Percentiles rank a stretch among this genome's conserved stretches.
These are phyloP conservation scores for Petrocephalus zakoni DNA, from an alignment of 2,113 vertebrate species.

Conservation along the genomic window DNA sequence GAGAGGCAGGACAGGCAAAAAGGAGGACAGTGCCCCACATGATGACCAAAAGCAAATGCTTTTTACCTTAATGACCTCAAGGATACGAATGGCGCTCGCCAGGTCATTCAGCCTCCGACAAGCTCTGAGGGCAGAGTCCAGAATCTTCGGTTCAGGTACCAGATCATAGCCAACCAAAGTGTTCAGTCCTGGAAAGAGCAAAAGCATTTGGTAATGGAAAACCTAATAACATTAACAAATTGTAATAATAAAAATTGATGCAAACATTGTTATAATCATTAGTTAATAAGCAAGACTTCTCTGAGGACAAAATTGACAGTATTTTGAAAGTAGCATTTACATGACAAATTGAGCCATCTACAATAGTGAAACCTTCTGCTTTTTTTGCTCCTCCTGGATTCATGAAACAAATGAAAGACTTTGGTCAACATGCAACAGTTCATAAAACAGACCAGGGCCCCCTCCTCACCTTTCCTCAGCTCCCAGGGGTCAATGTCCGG, in stretches of 20 bases:
- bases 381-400: background rate
- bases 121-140: conserved; percentile 87
- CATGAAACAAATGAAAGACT: background rate
- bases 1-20: background rate
- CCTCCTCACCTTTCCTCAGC: conserved; percentile 79
- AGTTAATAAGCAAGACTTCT: background rate
- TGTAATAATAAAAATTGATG: background rate
- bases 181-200: conserved; percentile 76
- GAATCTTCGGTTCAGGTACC: conserved; percentile 94
- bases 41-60: background rate
- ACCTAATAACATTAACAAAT: background rate
- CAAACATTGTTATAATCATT: background rate
- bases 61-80: conserved; percentile 91
- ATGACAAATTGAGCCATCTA: background rate
- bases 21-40: background rate
- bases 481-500: conserved; percentile 94
- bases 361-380: no score
- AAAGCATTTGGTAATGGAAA: background rate
- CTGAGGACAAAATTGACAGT: background rate
- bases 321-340: background rate
- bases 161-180: conserved; percentile 89
- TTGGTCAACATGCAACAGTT: background rate
- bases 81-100: conserved; percentile 87
- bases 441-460: background rate
- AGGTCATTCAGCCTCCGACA: conserved; percentile 91